Evolutionary conservation across 2,888 invertebrate species (phyloP).

Genomic region (Quadriops clusia): DNA sequence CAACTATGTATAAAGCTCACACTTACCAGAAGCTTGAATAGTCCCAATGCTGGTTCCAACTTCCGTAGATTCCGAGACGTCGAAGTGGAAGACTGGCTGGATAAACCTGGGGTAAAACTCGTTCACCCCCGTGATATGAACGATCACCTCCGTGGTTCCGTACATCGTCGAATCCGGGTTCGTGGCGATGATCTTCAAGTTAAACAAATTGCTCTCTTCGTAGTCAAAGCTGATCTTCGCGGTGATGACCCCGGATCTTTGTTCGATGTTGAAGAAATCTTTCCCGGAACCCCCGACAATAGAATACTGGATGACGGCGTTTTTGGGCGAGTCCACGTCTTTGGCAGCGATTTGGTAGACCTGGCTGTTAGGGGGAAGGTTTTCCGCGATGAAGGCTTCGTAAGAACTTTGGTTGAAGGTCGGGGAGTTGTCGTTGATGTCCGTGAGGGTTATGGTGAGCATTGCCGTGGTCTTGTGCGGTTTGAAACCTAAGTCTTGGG

Average conservation of each 20-base stretch:
- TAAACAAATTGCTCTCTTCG: slow-evolving; percentile 67
- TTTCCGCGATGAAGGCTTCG: slow-evolving; percentile 72
- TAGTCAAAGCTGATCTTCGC: slow-evolving; percentile 75
- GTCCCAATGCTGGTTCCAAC: slow-evolving; percentile 76
- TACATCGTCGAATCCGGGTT: slow-evolving; percentile 80
- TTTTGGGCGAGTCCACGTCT: slow-evolving; percentile 80
- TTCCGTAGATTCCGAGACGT: slow-evolving; percentile 83
- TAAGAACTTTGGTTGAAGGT: slow-evolving; percentile 67
- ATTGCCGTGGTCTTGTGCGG: slow-evolving; percentile 65
- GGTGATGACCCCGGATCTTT: slow-evolving; percentile 61
- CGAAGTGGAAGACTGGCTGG: slow-evolving; percentile 83
- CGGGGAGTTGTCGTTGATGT: slow-evolving; percentile 90
- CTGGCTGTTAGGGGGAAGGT: slow-evolving; percentile 60
- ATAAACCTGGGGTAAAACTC: slow-evolving; percentile 82
- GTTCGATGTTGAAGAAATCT: slow-evolving; percentile 65
- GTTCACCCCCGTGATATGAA: slow-evolving; percentile 75
- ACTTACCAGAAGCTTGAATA: slow-evolving; percentile 75
- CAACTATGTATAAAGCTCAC: no score
- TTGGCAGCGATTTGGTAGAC: slow-evolving; percentile 65
- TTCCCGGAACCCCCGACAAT: slow-evolving; percentile 65
- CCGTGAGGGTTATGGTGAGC: slow-evolving; percentile 75
- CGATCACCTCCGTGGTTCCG: slow-evolving; percentile 56
- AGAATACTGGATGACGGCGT: slow-evolving; percentile 74
- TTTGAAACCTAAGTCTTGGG: slow-evolving; percentile 74
- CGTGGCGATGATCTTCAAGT: slow-evolving; percentile 64